These are phyloP conservation scores for Graptemys geographica DNA, from an alignment of 2,797 vertebrate species.

Conservation along the genomic window DNA sequence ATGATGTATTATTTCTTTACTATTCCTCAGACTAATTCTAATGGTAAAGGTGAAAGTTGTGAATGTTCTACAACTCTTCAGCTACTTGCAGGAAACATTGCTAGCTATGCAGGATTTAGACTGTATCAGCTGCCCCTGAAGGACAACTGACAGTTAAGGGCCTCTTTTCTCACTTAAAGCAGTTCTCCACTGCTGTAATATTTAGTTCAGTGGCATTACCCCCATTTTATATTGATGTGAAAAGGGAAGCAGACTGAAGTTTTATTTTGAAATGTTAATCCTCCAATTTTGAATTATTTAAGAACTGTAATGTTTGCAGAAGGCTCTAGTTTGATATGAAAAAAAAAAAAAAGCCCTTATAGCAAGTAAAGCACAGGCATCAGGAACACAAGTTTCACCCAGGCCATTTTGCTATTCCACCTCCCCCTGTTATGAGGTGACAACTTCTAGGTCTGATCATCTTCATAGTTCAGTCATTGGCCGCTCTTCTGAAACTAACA, in stretches of 20 bases:
- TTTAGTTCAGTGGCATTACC: background rate
- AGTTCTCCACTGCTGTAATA: background rate
- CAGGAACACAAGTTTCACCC: accelerated
- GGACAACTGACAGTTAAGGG: background rate
- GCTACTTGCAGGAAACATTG: background rate
- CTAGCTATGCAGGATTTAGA: background rate
- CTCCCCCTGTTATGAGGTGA: background rate
- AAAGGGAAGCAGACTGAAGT: background rate
- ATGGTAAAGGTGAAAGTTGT: accelerated
- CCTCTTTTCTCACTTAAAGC: background rate
- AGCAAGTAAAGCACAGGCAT: background rate
- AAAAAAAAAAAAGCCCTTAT: background rate
- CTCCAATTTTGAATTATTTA: conserved; percentile 22
- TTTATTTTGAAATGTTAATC: conserved; percentile 34
- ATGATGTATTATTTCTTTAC: background rate
- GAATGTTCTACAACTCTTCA: background rate
- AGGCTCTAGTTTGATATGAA: background rate
- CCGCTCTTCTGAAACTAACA: background rate
- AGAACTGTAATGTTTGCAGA: background rate
- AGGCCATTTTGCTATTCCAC: background rate
- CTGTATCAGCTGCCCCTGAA: background rate
- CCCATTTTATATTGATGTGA: background rate
- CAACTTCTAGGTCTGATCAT: background rate
- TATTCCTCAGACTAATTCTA: background rate
- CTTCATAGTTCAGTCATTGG: background rate